Evolutionary conservation across 2,113 vertebrate genomes (phyloP), one percentile per base, ranked within the genome.

Genomic region (Gambusia holbrooki): DNA sequence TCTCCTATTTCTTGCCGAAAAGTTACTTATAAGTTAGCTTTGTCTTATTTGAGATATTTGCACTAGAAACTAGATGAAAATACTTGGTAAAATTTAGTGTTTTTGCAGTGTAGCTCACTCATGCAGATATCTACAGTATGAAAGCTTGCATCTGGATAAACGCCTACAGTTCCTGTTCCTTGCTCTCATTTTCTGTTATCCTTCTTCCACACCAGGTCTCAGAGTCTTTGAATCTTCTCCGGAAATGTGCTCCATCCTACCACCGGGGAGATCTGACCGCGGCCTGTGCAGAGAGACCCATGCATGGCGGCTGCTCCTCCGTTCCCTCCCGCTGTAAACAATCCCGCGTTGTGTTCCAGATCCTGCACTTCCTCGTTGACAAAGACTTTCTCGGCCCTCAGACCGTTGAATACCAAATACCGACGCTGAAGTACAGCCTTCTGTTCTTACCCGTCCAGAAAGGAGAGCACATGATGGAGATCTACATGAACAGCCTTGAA

Each of bases 311-410:
- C 72, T 99, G 97, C 66, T 93, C 94, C 82, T 96, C 93, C n/a
- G 93, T 99, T 60, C 97, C 97, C n/a, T 89, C 93, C 29, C 95
- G 95, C 77, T 99, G 98, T 71, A 97, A 96, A 70, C 94, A 92
- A 62, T 96, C 96, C 76, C 96, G 76, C 0, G 92, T 95, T 5
- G 89, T 98, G 73, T 99, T 97, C 88, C 96, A 98, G 73, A 96
- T 99, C 71, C 94, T 99, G 35, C 97, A 99, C 92, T 99, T 96
- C 84, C 80, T 99, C 73, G 96, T 99, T 0, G 98, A 99, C 92
- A 96, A 95, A 86, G 98, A 99, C 90, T 99, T 99, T 30, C 95
- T 99, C 2, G 95, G 97, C 69, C 97, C 96, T 14, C 96, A 98
- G 92, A 99, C 98, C 0, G 96, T 96, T 1, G 95, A 96, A 84